These are phyloP conservation scores for Ceuthmochares aereus DNA, from an alignment of 2,113 vertebrate species.

Conservation along the genomic window DNA sequence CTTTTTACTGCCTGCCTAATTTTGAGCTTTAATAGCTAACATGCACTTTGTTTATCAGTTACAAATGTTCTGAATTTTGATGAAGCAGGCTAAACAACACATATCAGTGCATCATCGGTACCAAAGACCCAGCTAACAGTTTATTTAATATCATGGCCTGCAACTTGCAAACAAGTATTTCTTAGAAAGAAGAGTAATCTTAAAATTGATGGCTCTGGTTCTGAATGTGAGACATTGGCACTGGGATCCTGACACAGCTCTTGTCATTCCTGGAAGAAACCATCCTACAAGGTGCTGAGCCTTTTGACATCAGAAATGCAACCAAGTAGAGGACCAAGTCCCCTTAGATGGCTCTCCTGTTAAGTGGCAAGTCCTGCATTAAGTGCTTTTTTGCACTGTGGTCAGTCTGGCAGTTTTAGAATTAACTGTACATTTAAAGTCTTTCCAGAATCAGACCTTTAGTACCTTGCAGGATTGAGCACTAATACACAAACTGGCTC, in stretches of 20 bases:
- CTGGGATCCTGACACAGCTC: not conserved
- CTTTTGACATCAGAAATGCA: not conserved
- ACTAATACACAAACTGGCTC: not conserved
- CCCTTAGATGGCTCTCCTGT: rapidly evolving
- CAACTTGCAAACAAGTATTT: not conserved
- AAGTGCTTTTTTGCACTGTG: not conserved
- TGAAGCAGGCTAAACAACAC: conserved; percentile 39
- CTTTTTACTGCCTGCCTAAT: conserved; percentile 71
- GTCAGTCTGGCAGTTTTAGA: not conserved
- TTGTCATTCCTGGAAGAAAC: not conserved
- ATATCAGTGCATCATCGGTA: not conserved
- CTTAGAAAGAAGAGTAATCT: not conserved
- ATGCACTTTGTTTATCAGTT: conserved; percentile 75
- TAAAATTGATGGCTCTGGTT: not conserved
- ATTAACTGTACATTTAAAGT: not conserved
- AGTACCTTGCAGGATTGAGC: not conserved
- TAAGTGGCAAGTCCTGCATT: not conserved
- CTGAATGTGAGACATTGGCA: not conserved
- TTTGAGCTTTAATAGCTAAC: conserved; percentile 69
- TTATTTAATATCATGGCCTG: not conserved
- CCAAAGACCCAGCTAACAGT: not conserved
- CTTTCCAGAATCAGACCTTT: not conserved
- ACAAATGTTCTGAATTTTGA: conserved; percentile 66
- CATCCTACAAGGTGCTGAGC: not conserved
- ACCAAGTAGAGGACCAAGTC: not conserved